Evolutionary conservation across 1,140 invertebrate genomes (phyloP).

Genomic region (Lysiphlebus fabarum): DNA sequence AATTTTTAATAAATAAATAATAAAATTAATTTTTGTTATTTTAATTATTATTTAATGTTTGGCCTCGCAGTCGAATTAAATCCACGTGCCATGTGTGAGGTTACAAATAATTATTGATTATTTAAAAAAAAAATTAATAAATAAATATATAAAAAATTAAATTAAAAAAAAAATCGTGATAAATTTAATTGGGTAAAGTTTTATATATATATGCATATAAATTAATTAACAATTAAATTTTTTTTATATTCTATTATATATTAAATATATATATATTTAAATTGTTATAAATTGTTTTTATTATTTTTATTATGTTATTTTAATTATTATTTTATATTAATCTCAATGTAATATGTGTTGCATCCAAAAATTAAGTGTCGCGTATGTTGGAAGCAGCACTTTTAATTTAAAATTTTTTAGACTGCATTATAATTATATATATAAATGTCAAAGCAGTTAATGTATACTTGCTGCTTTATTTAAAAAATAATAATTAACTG

Average conservation of each 20-base stretch:
- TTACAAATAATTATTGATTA: no score
- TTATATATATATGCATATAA: constrained; percentile 21
- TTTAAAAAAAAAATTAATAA: constrained; percentile 9
- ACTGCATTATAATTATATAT: constrained; percentile 10
- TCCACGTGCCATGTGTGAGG: constrained; percentile 35
- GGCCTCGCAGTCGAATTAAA: constrained; percentile 46
- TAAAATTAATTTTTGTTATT: not conserved
- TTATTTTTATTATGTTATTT: no score
- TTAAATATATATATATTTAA: no score
- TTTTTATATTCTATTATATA: no score
- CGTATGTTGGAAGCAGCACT: constrained; percentile 25
- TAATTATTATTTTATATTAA: no score
- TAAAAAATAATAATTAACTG: not conserved
- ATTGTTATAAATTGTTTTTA: no score
- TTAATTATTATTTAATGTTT: constrained; percentile 26
- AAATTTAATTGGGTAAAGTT: constrained; percentile 33
- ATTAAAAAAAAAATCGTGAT: constrained; percentile 27
- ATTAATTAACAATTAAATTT: constrained; percentile 17
- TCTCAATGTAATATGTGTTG: constrained; percentile 32
- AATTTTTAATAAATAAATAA: not conserved
- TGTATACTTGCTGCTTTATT: constrained; percentile 21
- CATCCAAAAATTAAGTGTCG: constrained; percentile 37
- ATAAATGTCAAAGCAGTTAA: constrained; percentile 1
- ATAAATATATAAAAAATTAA: constrained; percentile 15
- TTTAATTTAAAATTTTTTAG: constrained; percentile 14